These are phyloP conservation scores for Epinephelus cyanopodus DNA, from an alignment of 2,113 vertebrate species.

Conservation along the genomic window DNA sequence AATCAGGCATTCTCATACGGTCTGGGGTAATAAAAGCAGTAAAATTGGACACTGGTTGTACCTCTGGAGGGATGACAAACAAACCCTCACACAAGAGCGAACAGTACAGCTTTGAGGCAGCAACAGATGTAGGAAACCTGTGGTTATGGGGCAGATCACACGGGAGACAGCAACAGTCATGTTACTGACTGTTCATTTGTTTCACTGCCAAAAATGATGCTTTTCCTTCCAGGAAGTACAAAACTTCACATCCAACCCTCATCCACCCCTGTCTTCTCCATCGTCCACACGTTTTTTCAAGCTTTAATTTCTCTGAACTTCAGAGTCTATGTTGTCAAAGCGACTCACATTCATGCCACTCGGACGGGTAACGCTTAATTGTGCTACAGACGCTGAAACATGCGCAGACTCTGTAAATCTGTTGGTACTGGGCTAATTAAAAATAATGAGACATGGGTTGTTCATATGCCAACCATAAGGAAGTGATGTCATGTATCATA, in stretches of 20 bases:
- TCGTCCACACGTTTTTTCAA: constrained; percentile 8
- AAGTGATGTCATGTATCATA: neutral
- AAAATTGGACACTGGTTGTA: constrained; percentile 44
- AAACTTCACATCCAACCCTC: neutral
- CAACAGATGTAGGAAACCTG: constrained; percentile 54
- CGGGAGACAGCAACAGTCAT: constrained; percentile 19
- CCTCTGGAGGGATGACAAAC: constrained; percentile 25
- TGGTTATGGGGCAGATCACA: constrained; percentile 55
- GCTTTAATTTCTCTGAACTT: constrained; percentile 45
- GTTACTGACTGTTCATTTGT: constrained; percentile 53
- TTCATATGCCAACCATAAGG: neutral
- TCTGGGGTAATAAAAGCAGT: constrained; percentile 43
- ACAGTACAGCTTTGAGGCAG: constrained; percentile 25
- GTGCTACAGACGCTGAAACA: constrained; percentile 17
- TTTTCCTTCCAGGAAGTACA: constrained; percentile 28
- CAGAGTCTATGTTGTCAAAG: constrained; percentile 4
- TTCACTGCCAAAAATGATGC: constrained; percentile 53
- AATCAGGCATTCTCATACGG: constrained; percentile 44
- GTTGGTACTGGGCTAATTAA: constrained; percentile 56
- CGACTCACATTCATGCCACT: constrained; percentile 13
- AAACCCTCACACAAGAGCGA: constrained; percentile 26
- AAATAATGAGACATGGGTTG: constrained; percentile 35
- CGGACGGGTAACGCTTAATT: constrained; percentile 35
- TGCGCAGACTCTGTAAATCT: constrained; percentile 13
- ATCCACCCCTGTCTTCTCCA: neutral